Base-by-base conservation (phyloP, 2,797 vertebrate genomes). In the Rhinella marina region DNA sequence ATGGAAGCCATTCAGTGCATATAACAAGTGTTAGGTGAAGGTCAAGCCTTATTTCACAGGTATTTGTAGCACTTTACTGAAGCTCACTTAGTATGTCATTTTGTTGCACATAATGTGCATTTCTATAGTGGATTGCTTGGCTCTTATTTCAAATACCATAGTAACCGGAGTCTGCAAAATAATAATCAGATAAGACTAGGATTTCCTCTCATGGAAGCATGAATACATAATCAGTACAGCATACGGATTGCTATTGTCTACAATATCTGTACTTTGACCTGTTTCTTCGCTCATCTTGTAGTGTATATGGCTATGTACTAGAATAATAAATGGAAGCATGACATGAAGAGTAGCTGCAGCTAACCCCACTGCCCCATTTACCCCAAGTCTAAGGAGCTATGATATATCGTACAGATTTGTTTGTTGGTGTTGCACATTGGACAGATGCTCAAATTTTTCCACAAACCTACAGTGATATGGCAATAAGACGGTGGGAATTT, bases 1-100 rank as follows among this genome's bases (percentile, higher is more conserved):
- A 81, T 81, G 79, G 32, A 57, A 81, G 59, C 10, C 29, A 81
- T 62, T 81, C 32, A 81, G 48, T 62, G 79, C 32, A 14, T 12
- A 81, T 61, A 81, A 62, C 29, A 81, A 64, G 32, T 48, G 79
- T 62, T 23, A 81, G 57, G 29, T 81, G 29, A 41, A 16, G 79
- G 57, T 81, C 79, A 81, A 81, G 79, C 59, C 32, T 64, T 62
- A 41, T 81, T 81, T 81, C 79, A 81, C 79, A 81, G 79, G 79
- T 81, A 81, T 62, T 81, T 64, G 29, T 62, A 62, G 79, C 57
- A 61, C 79, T 81, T 62, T 81, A 23, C 27, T 48, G 79, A 62
- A 48, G 59, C 29, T 81, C 32, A 23, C 57, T 62, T 81, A 81
- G 57, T 64, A 81, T 64, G 79, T 81, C 62, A 81, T 81, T 81